phyloP scores from a whole-genome alignment of 2,797 vertebrate genomes.

The Anolis apletophallus region DNA sequence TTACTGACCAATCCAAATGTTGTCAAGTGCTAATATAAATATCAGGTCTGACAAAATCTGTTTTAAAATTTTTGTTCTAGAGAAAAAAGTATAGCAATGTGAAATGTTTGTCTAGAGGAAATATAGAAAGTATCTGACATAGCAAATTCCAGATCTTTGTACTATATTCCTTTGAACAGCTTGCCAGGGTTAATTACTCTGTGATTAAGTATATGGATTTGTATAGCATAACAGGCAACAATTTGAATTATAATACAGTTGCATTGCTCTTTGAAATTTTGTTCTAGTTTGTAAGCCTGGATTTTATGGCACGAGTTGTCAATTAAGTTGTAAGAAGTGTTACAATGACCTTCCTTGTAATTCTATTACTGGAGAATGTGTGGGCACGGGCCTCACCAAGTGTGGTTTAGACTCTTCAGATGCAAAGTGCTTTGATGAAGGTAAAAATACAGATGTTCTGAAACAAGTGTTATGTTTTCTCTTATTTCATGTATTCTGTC shows the following conservation, averaged over 20 bases:
- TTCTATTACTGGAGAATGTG: conserved; percentile 36
- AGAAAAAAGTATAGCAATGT: too few relatives aligned
- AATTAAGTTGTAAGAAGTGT: conserved; percentile 3
- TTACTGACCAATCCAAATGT: too few relatives aligned
- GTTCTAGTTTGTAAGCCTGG: conserved; percentile 35
- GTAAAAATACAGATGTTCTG: not conserved
- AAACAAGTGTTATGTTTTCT: not conserved
- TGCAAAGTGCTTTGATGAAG: conserved; percentile 11
- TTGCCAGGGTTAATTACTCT: too few relatives aligned
- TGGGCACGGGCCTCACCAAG: not conserved
- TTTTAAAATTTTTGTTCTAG: too few relatives aligned
- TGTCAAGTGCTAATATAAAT: too few relatives aligned
- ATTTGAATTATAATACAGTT: not conserved
- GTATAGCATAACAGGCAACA: too few relatives aligned
- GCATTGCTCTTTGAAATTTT: not conserved
- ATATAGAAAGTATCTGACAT: too few relatives aligned
- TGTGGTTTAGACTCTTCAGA: conserved; percentile 31
- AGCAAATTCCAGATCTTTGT: too few relatives aligned
- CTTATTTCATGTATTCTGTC: not conserved
- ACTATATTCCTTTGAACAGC: too few relatives aligned
- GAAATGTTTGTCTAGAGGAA: too few relatives aligned
- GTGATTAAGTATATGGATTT: too few relatives aligned
- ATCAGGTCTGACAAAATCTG: too few relatives aligned
- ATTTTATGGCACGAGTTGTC: conserved; percentile 39
- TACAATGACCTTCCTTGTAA: conserved; percentile 18